Evolutionary conservation across 2,113 vertebrate species (phyloP).

Genomic region (Acrocephalus kingi): DNA sequence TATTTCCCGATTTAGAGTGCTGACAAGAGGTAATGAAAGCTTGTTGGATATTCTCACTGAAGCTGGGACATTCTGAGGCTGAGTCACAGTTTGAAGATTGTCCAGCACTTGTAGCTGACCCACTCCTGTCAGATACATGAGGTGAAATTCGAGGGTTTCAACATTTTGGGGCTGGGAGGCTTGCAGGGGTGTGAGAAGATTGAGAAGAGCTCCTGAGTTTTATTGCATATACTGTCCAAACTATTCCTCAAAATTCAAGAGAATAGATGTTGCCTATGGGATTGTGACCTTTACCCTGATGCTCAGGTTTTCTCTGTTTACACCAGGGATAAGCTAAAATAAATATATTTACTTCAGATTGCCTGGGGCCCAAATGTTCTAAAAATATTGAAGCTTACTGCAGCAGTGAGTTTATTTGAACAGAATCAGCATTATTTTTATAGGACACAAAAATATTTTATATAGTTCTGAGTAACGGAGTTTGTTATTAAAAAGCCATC

Average conservation of each 20-base stretch:
- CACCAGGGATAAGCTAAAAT: conserved; percentile 23
- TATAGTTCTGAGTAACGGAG: rapidly evolving
- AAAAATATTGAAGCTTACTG: conserved; percentile 37
- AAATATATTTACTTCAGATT: conserved; percentile 47
- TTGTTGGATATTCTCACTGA: neutral
- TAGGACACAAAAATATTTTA: conserved; percentile 12
- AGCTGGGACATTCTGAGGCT: neutral
- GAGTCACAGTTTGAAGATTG: neutral
- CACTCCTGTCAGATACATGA: neutral
- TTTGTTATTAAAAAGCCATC: neutral
- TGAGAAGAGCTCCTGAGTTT: neutral
- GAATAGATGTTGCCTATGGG: neutral
- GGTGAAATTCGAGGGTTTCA: neutral
- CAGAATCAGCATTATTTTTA: conserved; percentile 29
- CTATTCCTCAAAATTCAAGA: conserved; percentile 25
- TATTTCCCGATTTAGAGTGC: neutral
- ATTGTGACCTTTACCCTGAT: conserved; percentile 50
- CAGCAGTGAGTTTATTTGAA: conserved; percentile 36
- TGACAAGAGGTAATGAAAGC: neutral
- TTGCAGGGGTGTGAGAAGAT: neutral
- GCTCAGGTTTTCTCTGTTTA: conserved; percentile 57
- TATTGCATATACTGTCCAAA: neutral
- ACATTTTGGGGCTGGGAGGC: neutral
- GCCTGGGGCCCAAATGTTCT: conserved; percentile 32
- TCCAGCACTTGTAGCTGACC: neutral